These are phyloP conservation scores for Euleptes europaea DNA, from an alignment of 2,113 vertebrate species.

Conservation along the genomic window DNA sequence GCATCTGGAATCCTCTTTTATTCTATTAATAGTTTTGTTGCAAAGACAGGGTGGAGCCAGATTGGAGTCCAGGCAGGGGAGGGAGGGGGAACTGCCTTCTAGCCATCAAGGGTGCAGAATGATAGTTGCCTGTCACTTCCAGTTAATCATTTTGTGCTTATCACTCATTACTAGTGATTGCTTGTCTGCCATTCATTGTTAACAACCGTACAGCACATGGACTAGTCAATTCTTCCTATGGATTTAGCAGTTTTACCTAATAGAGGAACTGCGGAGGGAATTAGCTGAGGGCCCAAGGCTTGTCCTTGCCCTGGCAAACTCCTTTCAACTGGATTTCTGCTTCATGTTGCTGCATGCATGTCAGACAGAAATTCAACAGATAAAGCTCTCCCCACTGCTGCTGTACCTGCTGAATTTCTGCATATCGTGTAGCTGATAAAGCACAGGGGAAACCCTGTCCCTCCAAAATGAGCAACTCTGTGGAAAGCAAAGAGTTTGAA, in stretches of 20 bases:
- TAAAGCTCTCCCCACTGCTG: neutral
- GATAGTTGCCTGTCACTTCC: neutral
- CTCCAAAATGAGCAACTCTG: neutral
- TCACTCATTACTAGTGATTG: neutral
- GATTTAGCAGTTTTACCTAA: conserved; percentile 25
- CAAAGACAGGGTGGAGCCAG: too few species aligned
- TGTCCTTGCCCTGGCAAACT: neutral
- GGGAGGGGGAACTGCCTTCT: neutral
- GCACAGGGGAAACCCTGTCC: neutral
- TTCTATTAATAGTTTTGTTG: neutral
- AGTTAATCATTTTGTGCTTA: neutral
- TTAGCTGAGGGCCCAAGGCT: neutral
- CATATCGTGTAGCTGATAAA: neutral
- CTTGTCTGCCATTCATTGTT: neutral
- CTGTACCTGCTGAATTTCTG: neutral
- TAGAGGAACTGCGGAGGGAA: neutral
- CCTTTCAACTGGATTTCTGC: neutral
- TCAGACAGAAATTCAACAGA: neutral
- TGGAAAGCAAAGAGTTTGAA: too few species aligned
- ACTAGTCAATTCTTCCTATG: conserved; percentile 11
- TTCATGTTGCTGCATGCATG: neutral
- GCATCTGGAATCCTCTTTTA: too few species aligned
- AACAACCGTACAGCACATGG: neutral
- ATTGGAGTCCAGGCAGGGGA: too few species aligned
- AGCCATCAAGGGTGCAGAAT: neutral